phyloP scores from a whole-genome alignment of 2,888 invertebrate species.

The Macrophya alboannulata region DNA sequence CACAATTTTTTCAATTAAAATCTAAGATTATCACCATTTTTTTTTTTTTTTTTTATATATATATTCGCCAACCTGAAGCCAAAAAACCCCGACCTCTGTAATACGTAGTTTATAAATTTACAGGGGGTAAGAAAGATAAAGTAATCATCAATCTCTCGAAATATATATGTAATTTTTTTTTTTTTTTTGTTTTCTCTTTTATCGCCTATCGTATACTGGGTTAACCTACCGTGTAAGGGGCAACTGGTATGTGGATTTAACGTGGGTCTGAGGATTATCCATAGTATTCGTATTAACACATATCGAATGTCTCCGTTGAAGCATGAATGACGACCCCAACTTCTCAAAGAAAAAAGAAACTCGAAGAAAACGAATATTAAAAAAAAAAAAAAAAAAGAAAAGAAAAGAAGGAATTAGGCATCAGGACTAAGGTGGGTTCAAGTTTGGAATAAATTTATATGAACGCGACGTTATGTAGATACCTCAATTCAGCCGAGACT shows the following conservation, averaged over 20 bases:
- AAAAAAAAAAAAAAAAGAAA: neutral
- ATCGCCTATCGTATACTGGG: constrained; percentile 13
- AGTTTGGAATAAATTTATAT: neutral
- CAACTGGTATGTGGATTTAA: neutral
- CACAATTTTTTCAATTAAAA: constrained; percentile 47
- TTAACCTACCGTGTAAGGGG: neutral
- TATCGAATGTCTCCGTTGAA: constrained; percentile 16
- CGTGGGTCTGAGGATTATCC: neutral
- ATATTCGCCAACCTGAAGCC: constrained; percentile 20
- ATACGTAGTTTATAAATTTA: too few relatives aligned
- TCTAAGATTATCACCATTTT: constrained; percentile 51
- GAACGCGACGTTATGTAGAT: neutral
- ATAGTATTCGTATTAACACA: neutral
- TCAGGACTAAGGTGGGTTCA: neutral
- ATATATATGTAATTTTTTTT: too few relatives aligned
- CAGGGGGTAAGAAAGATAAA: neutral
- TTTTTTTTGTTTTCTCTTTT: neutral
- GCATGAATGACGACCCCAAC: neutral
- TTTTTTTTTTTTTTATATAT: neutral
- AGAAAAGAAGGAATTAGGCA: too few relatives aligned
- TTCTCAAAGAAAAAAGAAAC: neutral
- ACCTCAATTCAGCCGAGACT: neutral
- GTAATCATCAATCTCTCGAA: neutral
- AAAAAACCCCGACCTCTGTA: neutral
- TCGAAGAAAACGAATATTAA: neutral